A percentile compares a stretch with the other conserved stretches of the same genome.
These are phyloP conservation scores for Poeciliopsis retropinna DNA, from an alignment of 2,113 vertebrate species.

Conservation along the genomic window DNA sequence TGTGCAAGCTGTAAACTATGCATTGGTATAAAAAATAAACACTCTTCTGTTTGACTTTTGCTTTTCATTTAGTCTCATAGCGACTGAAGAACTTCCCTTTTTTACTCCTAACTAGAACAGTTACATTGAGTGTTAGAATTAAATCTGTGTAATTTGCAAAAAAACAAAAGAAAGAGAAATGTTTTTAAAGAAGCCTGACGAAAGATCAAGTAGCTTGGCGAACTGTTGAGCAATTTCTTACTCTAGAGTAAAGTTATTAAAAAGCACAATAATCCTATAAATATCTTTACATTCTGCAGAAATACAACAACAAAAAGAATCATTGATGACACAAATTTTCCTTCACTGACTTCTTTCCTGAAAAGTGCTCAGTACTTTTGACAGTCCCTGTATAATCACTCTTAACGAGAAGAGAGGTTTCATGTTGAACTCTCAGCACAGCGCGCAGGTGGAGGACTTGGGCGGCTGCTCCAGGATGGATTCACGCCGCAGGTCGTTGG, in stretches of 20 bases:
- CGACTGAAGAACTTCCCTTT: background rate
- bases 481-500: constrained; percentile 82
- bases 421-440: constrained; percentile 63
- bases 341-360: background rate
- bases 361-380: constrained; percentile 3
- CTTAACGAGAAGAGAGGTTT: too few species aligned
- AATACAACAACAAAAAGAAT: background rate
- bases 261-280: background rate
- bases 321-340: too few species aligned
- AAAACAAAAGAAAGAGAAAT: background rate
- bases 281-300: background rate
- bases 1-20: background rate
- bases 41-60: background rate
- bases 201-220: too few species aligned
- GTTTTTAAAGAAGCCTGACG: background rate
- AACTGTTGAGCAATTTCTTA: constrained; percentile 1
- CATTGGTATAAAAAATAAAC: background rate
- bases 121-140: background rate
- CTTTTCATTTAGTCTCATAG: background rate
- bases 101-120: background rate
- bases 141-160: background rate
- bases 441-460: constrained; percentile 84
- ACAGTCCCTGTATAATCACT: background rate
- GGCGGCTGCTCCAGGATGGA: constrained; percentile 71
- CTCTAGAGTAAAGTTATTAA: background rate